Evolutionary conservation across 2,888 invertebrate genomes (phyloP).

Genomic region (Teleogryllus oceanicus): DNA sequence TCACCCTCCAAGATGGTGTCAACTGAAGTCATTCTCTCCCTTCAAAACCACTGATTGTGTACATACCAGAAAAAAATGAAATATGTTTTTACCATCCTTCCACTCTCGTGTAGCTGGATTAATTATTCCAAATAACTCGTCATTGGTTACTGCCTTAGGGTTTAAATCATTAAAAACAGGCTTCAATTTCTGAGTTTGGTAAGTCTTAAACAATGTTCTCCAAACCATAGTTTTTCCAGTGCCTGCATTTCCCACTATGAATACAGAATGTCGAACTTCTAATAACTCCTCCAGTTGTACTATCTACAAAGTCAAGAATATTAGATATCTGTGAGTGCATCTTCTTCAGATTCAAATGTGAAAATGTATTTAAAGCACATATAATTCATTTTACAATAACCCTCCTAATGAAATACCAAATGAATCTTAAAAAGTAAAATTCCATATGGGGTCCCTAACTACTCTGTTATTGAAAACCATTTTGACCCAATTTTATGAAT

Average conservation of each 20-base stretch:
- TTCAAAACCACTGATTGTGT: neutral
- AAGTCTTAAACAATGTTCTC: constrained; percentile 83
- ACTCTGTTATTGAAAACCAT: too few species aligned
- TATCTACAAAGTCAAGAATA: constrained; percentile 44
- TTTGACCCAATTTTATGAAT: too few species aligned
- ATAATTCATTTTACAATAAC: too few species aligned
- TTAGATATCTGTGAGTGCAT: neutral
- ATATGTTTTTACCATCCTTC: constrained; percentile 62
- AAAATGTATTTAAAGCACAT: too few species aligned
- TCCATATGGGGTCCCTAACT: too few species aligned
- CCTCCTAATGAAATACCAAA: too few species aligned
- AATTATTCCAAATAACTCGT: constrained; percentile 91
- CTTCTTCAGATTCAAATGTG: neutral
- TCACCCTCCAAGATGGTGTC: too few species aligned
- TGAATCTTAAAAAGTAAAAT: too few species aligned
- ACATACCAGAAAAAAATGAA: neutral
- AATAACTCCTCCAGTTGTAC: constrained; percentile 90
- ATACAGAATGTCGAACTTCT: constrained; percentile 91
- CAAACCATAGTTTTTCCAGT: constrained; percentile 92
- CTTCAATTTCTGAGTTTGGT: constrained; percentile 74
- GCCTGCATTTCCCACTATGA: constrained; percentile 80
- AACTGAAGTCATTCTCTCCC: too few species aligned
- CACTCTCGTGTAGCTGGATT: constrained; percentile 91
- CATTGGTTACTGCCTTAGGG: constrained; percentile 93
- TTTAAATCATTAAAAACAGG: constrained; percentile 88